Evolutionary conservation across 2,113 vertebrate species (phyloP).

Genomic region (Sinocyclocheilus maitianheensis): DNA sequence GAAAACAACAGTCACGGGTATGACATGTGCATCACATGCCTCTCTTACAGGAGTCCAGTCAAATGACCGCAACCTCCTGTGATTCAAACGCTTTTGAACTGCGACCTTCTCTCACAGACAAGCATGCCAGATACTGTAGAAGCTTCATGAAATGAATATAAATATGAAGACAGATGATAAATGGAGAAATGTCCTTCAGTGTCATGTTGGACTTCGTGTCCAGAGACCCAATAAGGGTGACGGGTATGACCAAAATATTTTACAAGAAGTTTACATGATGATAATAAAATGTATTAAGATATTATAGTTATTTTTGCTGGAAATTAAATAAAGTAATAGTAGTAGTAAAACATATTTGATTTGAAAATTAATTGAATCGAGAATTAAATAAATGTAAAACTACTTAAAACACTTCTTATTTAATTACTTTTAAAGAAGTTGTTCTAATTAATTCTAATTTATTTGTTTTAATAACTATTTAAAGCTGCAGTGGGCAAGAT

Average conservation of each 20-base stretch:
- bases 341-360: not conserved
- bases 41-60: not conserved
- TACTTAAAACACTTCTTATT: too few relatives aligned
- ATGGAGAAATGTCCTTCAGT: not conserved
- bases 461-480: too few relatives aligned
- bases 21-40: constrained; percentile 20
- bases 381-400: not conserved
- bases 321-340: not conserved
- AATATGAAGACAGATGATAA: not conserved
- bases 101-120: constrained; percentile 9
- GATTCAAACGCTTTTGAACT: constrained; percentile 1
- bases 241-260: not conserved
- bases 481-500: too few relatives aligned
- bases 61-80: not conserved
- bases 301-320: not conserved
- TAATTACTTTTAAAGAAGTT: too few relatives aligned
- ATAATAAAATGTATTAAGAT: not conserved
- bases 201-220: not conserved
- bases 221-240: not conserved
- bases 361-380: not conserved
- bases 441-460: not conserved
- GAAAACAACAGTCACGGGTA: constrained; percentile 21
- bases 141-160: constrained; percentile 15
- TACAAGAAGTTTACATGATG: not conserved
- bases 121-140: not conserved